Evolutionary conservation across 2,113 vertebrate genomes (phyloP), one percentile per base, ranked within the genome.

Genomic region (Onychorhynchus coronatus): DNA sequence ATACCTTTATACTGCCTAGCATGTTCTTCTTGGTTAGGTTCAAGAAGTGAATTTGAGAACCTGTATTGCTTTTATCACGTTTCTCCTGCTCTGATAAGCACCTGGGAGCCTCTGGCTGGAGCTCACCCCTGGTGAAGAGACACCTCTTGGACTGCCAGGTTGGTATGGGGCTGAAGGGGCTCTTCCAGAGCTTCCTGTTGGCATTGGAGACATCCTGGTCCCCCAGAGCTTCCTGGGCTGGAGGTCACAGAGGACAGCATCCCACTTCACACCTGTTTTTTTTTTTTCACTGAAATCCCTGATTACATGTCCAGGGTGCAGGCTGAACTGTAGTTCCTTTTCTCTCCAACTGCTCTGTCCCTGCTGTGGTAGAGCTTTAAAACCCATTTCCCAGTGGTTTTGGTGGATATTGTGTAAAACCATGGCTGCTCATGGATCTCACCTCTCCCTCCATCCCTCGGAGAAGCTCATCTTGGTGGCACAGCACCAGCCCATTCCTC

Each of bases 1-100:
- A 80, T 28, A 56, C 5, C 21, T 84, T 62, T 52, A 59, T 21
- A 17, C 25, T 72, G 39, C 33, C 28, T 0, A 0, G 44, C 7
- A n/a, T 5, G 4, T 11, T 83, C 21, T 47, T 56, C 33, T 66
- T 35, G 50, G 23, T 25, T 33, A 41, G 9, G 9, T 47, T 74
- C 62, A 49, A 49, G 44, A 30, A 23, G 11, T 14, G 52, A 39
- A 11, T 46, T 33, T 33, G 68, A 56, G 37, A 77, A 8, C 30
- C 70, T 67, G 30, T 20, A 15, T 50, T 56, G 20, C 7, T 83
- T 67, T 58, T 58, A n/a, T 8, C 56, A 25, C 39, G 1, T 58
- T 86, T 46, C 12, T 66, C 20, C 19, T 44, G 23, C 67, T 65
- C 35, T 41, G 37, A 55, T 24, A 20, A 13, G 39, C 23, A 21